A percentile compares a stretch with the other conserved stretches of the same genome.
Conservation (phyloP, 1,140 invertebrate species). For the Mercenaria mercenaria region DNA sequence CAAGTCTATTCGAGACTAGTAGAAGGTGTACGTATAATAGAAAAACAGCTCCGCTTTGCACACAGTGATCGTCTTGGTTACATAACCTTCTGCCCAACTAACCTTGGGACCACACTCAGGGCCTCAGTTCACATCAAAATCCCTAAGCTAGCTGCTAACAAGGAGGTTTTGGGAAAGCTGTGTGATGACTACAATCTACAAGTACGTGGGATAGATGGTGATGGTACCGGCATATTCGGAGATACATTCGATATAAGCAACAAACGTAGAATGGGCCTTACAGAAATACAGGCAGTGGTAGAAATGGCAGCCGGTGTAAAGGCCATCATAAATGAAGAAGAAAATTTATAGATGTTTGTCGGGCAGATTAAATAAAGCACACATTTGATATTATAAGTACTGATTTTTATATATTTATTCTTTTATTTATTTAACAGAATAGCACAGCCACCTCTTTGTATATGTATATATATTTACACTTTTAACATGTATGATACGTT, state of each 20-base stretch:
- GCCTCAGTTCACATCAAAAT: constrained; percentile 46
- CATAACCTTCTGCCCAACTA: constrained; percentile 53
- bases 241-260: constrained; percentile 42
- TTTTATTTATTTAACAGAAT: no score
- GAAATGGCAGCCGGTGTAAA: constrained; percentile 40
- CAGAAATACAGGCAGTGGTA: constrained; percentile 7
- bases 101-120: constrained; percentile 32
- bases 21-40: background rate
- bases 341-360: background rate
- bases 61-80: constrained; percentile 27
- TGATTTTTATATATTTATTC: no score
- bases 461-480: no score
- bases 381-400: no score
- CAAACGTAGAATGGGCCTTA: constrained; percentile 4
- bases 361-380: no score
- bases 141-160: constrained; percentile 16
- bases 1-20: background rate
- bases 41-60: background rate
- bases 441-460: no score
- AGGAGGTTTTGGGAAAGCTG: background rate
- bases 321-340: background rate
- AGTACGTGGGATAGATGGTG: constrained; percentile 29
- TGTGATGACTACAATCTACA: constrained; percentile 19
- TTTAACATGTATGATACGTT: no score
- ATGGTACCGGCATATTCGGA: background rate